Percentiles rank a stretch among this genome's conserved stretches.
These are phyloP conservation scores for Calephelis virginiensis DNA, from an alignment of 1,140 invertebrate genomes.

Conservation along the genomic window DNA sequence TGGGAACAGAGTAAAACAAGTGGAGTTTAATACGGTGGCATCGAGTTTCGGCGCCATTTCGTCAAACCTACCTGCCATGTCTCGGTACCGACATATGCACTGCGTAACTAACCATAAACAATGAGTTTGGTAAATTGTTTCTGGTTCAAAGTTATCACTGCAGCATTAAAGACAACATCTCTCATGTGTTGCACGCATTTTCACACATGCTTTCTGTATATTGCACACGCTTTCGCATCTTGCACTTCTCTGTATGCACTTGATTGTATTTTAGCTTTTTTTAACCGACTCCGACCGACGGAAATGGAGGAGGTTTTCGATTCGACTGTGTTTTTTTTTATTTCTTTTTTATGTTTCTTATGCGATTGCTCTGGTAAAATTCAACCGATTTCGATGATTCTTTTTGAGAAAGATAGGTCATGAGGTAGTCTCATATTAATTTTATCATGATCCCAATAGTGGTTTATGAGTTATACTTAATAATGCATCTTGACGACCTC, in stretches of 20 bases:
- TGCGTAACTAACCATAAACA: conserved; percentile 22
- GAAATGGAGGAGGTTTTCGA: too few species aligned
- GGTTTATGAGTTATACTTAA: too few species aligned
- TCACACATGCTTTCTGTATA: conserved; percentile 38
- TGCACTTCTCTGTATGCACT: conserved; percentile 21
- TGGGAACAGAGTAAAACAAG: conserved; percentile 83
- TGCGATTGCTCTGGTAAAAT: too few species aligned
- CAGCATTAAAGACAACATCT: conserved; percentile 69
- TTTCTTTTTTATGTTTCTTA: too few species aligned
- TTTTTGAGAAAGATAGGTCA: too few species aligned
- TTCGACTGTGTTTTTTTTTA: too few species aligned
- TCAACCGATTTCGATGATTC: too few species aligned
- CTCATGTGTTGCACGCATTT: conserved; percentile 73
- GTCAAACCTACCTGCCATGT: conserved; percentile 80
- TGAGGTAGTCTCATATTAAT: too few species aligned
- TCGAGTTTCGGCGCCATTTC: conserved; percentile 85
- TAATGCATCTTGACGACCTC: too few species aligned
- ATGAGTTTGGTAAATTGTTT: conserved; percentile 14
- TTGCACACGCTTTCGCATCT: conserved; percentile 40
- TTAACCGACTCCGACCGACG: too few species aligned
- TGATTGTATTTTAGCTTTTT: conserved; percentile 9
- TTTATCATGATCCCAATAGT: too few species aligned
- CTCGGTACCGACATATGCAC: conserved; percentile 81
- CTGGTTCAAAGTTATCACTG: conserved; percentile 33
- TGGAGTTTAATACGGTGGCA: conserved; percentile 88